phyloP scores from a whole-genome alignment of 2,113 vertebrate species.

The Prionailurus viverrinus region DNA sequence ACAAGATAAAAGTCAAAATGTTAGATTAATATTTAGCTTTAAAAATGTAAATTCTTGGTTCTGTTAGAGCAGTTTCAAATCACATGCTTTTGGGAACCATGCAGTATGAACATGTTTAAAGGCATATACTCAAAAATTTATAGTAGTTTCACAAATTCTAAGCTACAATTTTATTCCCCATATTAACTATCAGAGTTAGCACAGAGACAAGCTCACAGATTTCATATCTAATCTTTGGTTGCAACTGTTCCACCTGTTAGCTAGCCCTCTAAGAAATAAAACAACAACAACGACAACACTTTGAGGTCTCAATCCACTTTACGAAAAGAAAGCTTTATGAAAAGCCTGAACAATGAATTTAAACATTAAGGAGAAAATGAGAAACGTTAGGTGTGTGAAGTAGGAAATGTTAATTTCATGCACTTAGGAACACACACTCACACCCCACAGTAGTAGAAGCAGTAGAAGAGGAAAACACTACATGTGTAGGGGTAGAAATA shows the following conservation, averaged over 20 bases:
- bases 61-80: conserved; percentile 72
- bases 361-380: conserved; percentile 95
- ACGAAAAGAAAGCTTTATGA: conserved; percentile 94
- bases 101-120: conserved; percentile 77
- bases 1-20: not conserved
- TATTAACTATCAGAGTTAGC: conserved; percentile 80
- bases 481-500: conserved; percentile 99
- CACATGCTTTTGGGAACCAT: conserved; percentile 73
- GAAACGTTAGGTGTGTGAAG: conserved; percentile 93
- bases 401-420: conserved; percentile 99
- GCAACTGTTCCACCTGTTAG: conserved; percentile 87
- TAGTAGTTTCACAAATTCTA: conserved; percentile 86
- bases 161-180: conserved; percentile 79
- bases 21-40: conserved; percentile 45
- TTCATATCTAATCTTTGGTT: conserved; percentile 86
- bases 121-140: conserved; percentile 99
- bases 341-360: conserved; percentile 94
- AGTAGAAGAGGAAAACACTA: conserved; percentile 99
- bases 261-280: conserved; percentile 89
- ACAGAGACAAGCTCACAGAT: conserved; percentile 91
- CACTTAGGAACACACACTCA: conserved; percentile 99
- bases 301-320: conserved; percentile 91
- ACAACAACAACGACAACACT: conserved; percentile 83
- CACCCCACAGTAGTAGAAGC: conserved; percentile 99
- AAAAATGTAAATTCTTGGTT: conserved; percentile 65